Conservation (phyloP, 1,140 invertebrate genomes). For the Yoshiicerus persimilis region DNA sequence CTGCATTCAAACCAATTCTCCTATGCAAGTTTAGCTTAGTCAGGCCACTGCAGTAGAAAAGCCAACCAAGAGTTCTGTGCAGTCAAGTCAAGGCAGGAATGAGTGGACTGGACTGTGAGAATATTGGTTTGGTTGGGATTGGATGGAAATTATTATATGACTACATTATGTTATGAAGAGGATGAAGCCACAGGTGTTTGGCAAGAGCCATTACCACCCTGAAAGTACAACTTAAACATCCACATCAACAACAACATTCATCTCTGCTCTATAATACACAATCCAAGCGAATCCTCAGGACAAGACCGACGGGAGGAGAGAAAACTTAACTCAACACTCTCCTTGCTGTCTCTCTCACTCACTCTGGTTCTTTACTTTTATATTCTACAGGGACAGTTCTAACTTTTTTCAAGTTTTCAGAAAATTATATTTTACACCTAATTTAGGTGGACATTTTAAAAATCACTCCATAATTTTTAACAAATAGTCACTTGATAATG, state of each 20-base stretch:
- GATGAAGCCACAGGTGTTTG: slow-evolving; percentile 46
- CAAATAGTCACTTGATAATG: too few species aligned
- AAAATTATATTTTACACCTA: too few species aligned
- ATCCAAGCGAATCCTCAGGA: background rate
- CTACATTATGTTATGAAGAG: slow-evolving; percentile 3
- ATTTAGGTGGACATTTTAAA: too few species aligned
- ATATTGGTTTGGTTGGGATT: background rate
- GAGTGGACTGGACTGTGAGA: background rate
- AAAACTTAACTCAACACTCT: slow-evolving; percentile 20
- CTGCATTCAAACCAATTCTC: background rate
- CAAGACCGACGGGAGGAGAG: background rate
- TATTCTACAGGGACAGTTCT: background rate
- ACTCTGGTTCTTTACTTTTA: background rate
- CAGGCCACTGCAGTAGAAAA: background rate
- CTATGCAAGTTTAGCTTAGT: background rate
- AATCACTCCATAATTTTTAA: too few species aligned
- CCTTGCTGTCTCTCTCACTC: background rate
- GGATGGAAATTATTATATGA: background rate
- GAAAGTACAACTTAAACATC: slow-evolving; percentile 31
- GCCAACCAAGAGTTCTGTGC: too few species aligned
- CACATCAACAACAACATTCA: slow-evolving; percentile 22
- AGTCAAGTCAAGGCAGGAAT: background rate
- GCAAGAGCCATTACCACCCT: slow-evolving; percentile 45
- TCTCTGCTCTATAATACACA: background rate
- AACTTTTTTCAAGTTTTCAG: background rate